Conservation (phyloP, 2,888 invertebrate genomes). For the Mantis religiosa region DNA sequence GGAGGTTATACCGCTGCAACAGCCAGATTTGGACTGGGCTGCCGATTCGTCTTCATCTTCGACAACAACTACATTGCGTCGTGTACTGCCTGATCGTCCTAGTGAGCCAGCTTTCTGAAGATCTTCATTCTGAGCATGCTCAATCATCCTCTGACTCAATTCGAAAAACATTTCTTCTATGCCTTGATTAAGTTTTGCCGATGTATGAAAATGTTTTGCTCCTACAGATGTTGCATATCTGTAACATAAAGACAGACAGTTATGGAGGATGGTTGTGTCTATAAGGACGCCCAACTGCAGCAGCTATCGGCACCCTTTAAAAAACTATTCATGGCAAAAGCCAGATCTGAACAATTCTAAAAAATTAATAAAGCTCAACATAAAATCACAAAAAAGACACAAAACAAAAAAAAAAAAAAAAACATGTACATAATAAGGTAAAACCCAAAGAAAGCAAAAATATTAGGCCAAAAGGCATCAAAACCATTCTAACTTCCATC, state of each 20-base stretch:
- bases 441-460: no score
- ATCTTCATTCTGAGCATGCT: conserved; percentile 40
- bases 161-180: conserved; percentile 88
- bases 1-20: conserved; percentile 39
- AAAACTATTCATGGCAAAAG: no score
- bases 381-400: no score
- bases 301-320: no score
- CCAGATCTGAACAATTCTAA: no score
- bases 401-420: no score
- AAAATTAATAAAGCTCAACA: no score
- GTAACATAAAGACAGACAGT: conserved; percentile 33
- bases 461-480: no score
- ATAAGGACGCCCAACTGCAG: no score
- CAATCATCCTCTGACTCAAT: conserved; percentile 72
- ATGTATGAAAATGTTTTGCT: conserved; percentile 87
- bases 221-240: conserved; percentile 89
- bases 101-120: conserved; percentile 38
- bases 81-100: conserved; percentile 44
- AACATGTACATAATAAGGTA: no score
- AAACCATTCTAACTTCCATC: no score
- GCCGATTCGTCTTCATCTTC: conserved; percentile 42
- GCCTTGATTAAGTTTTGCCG: conserved; percentile 87
- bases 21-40: conserved; percentile 41
- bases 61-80: conserved; percentile 47
- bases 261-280: no score